Conservation (phyloP, 2,888 invertebrate genomes). For the Cenopis cana region DNA sequence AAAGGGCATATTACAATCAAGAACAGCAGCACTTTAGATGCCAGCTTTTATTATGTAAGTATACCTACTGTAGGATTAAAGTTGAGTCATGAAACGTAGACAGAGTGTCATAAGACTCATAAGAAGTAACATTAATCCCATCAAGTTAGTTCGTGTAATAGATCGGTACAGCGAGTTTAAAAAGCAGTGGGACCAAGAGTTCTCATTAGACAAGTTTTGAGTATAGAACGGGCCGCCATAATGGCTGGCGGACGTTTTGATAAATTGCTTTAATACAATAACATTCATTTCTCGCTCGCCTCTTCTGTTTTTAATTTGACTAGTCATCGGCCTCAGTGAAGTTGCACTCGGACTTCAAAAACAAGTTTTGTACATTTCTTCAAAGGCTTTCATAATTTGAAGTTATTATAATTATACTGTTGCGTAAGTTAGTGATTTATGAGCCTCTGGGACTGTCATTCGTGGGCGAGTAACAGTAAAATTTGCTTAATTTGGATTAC, state of each 20-base stretch:
- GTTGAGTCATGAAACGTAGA: slow-evolving; percentile 47
- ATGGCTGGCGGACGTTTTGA: slow-evolving; percentile 71
- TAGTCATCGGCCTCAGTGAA: slow-evolving; percentile 67
- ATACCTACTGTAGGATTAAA: slow-evolving; percentile 24
- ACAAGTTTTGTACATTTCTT: slow-evolving; percentile 63
- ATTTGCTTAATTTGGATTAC: slow-evolving; percentile 10
- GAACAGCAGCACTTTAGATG: slow-evolving; percentile 27
- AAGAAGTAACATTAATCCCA: slow-evolving; percentile 64
- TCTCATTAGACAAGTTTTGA: slow-evolving; percentile 64
- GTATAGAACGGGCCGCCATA: slow-evolving; percentile 50
- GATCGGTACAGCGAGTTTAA: slow-evolving; percentile 65
- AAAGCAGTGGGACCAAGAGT: slow-evolving; percentile 63
- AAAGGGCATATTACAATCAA: slow-evolving; percentile 27
- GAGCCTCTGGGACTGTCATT: not conserved
- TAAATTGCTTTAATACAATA: slow-evolving; percentile 79
- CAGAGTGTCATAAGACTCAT: slow-evolving; percentile 62
- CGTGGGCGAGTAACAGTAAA: slow-evolving; percentile 31
- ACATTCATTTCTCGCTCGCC: slow-evolving; percentile 67
- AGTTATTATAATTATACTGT: slow-evolving; percentile 52
- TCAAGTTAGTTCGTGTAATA: slow-evolving; percentile 62
- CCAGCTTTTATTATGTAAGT: slow-evolving; percentile 35
- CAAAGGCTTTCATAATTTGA: slow-evolving; percentile 55
- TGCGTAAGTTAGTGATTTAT: slow-evolving; percentile 42
- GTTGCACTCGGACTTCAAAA: slow-evolving; percentile 55
- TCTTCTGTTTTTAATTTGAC: slow-evolving; percentile 71